Evolutionary conservation across 1,140 invertebrate genomes (phyloP), one percentile per base, ranked within the genome.

Genomic region (Oedothorax gibbosus): DNA sequence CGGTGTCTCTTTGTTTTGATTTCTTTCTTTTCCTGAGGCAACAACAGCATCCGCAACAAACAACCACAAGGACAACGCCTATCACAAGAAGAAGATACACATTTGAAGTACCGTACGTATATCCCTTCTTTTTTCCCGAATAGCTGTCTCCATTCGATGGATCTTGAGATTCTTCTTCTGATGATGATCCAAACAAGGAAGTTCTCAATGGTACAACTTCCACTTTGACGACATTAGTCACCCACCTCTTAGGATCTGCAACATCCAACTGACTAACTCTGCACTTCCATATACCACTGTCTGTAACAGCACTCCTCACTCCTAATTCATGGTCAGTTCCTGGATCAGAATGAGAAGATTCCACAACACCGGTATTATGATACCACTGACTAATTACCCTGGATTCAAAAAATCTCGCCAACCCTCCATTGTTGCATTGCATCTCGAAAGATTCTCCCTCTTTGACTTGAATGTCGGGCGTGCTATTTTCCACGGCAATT

Each of bases 211-310:
- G 35, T 35, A 35, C 35, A 35, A 78, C 62, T 50, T 35, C 66
- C 2, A 78, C 76, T 11, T 14, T 53, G 15, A 78, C 60, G 8
- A 62, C 76, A 18, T 66, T 78, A 9, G 76, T 78, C 10, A 64
- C 62, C 76, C 76, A 78, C 54, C 60, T 66, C 7, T 51, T 50
- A 15, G 18, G 10, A 18, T 4, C 1, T 51, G 14, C 12, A 12
- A 51, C 21, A 9, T 66, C 50, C 7, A 8, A 6, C 5, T 78
- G 60, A 18, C 15, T 18, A 6, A 78, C 76, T 51, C 54, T 78
- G n/a, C 76, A 78, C 60, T 65, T 12, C 60, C 60, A 78, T 2
- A 78, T 54, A 20, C 76, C 76, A 51, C 60, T 78, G 50, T 78
- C 49, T 21, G 20, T n/a, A 12, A 51, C 49, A 18, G 15, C 7